phyloP scores from a whole-genome alignment of 1,140 invertebrate genomes.

The Plodia interpunctella region DNA sequence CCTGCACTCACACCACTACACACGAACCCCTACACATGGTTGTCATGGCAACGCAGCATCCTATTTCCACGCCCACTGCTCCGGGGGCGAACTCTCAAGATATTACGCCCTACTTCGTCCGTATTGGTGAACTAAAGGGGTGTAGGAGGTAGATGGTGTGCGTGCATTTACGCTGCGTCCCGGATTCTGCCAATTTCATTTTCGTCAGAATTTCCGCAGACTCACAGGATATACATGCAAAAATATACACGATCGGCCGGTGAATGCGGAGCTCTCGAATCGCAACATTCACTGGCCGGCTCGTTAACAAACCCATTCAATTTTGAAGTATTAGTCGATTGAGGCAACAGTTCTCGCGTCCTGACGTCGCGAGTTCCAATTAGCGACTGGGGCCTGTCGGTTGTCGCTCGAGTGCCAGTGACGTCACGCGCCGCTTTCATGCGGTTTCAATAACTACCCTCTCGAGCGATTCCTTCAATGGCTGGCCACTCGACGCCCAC shows the following conservation, averaged over 20 bases:
- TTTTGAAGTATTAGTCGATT: slow-evolving; percentile 75
- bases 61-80: slow-evolving; percentile 71
- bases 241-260: slow-evolving; percentile 33
- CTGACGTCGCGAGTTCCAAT: slow-evolving; percentile 73
- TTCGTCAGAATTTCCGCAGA: slow-evolving; percentile 17
- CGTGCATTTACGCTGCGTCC: slow-evolving; percentile 46
- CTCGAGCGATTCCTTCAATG: slow-evolving; percentile 68
- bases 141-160: slow-evolving; percentile 54
- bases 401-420: slow-evolving; percentile 67
- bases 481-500: slow-evolving; percentile 64
- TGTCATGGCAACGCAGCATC: slow-evolving; percentile 70
- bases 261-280: slow-evolving; percentile 56
- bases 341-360: slow-evolving; percentile 71
- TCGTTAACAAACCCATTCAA: slow-evolving; percentile 75
- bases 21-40: slow-evolving; percentile 65
- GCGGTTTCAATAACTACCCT: slow-evolving; percentile 73
- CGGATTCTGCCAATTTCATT: slow-evolving; percentile 52
- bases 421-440: slow-evolving; percentile 72
- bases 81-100: slow-evolving; percentile 72
- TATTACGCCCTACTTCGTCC: slow-evolving; percentile 73
- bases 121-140: slow-evolving; percentile 73
- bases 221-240: slow-evolving; percentile 29
- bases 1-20: slow-evolving; percentile 48
- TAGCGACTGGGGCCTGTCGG: slow-evolving; percentile 70
- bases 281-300: slow-evolving; percentile 67